Base-by-base conservation (phyloP, 2,888 invertebrate species). In the Abrostola triplasia region DNA sequence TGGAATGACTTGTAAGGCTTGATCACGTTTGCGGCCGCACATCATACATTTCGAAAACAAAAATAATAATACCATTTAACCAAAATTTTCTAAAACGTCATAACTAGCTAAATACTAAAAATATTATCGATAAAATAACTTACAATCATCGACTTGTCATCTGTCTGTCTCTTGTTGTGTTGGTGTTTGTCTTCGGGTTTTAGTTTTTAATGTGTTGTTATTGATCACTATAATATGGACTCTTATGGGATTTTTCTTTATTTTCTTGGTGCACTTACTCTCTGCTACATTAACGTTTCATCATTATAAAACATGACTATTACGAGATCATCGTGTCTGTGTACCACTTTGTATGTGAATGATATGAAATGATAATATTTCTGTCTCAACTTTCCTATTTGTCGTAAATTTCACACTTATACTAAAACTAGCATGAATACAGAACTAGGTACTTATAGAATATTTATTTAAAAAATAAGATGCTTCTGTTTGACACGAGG, bases 81-180 rank as follows among this genome's bases (percentile, higher is more conserved):
- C 73, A 79, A 82, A 84, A 75, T 68, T 80, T 80, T 81, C 71
- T 76, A 70, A 77, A 82, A 79, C 73, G 75, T 74, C 80, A 78
- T 82, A 73, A 64, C 71, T 69, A 69, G 75, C 67, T 75, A 68
- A 69, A 73, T 75, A 72, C 77, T 79, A 76, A 75, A 71, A 75
- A 74, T 69, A 54, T 61, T 76, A 85, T 81, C 85, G 73, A 87
- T 82, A 78, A 85, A 24, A 77, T 88, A 84, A 88, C 84, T 79
- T 75, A 76, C 83, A 79, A 90, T 91, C 93, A 92, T 92, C 92
- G 90, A 88, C 90, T 88, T 91, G 90, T 90, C 92, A 91, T 92
- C 75, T 81, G 80, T 87, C 62, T 78, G 58, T 75, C 71, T 69
- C 73, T 66, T 73, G 72, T 58, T 71, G 73, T 81, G 77, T 80